A percentile compares a stretch with the other conserved stretches of the same genome.
phyloP scores from a whole-genome alignment of 2,888 invertebrate species.

The Leucophenga maculata region DNA sequence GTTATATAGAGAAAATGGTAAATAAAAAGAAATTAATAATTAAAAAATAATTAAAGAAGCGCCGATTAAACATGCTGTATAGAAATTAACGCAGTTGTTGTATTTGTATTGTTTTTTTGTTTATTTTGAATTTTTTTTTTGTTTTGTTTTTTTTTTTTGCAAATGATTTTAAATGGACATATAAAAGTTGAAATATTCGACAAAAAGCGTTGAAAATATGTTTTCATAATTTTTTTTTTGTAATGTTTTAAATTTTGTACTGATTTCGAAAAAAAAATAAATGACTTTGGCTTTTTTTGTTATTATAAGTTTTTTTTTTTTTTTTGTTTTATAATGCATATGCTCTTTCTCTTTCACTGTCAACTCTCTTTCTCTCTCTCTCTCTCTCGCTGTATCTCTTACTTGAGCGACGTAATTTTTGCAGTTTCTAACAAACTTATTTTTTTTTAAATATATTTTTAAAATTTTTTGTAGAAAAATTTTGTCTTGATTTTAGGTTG shows the following conservation, averaged over 20 bases:
- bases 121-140: neutral
- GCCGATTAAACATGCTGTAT: conserved; percentile 31
- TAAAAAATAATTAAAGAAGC: conserved; percentile 34
- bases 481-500: neutral
- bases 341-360: conserved; percentile 58
- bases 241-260: conserved; percentile 12
- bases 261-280: conserved; percentile 41
- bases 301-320: conserved; percentile 22
- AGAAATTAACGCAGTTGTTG: neutral
- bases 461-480: neutral
- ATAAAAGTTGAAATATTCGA: too few relatives aligned
- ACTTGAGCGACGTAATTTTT: conserved; percentile 18
- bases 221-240: conserved; percentile 13
- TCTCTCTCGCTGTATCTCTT: conserved; percentile 33
- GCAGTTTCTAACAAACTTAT: neutral
- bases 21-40: conserved; percentile 24
- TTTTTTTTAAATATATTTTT: neutral
- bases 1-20: conserved; percentile 25
- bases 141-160: neutral
- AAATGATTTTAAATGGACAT: neutral
- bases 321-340: conserved; percentile 42
- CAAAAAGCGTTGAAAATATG: conserved; percentile 8
- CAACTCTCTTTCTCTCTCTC: conserved; percentile 45
- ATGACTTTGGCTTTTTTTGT: conserved; percentile 69
- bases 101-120: too few relatives aligned